phyloP scores from a whole-genome alignment of 2,888 invertebrate genomes.

The Euzophera pinguis region DNA sequence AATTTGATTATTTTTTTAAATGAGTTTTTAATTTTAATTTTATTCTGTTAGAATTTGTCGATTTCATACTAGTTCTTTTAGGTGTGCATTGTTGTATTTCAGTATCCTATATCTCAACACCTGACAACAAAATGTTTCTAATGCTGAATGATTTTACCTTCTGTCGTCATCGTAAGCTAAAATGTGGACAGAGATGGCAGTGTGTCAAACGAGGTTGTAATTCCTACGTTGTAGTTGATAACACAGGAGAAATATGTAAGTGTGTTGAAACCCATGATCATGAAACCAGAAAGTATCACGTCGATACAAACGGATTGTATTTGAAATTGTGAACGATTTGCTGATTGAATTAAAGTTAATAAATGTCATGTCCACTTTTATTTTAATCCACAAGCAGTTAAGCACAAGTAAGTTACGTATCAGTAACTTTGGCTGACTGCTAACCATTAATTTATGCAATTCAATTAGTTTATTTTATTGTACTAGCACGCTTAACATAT shows the following conservation, averaged over 20 bases:
- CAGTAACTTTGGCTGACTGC: no score
- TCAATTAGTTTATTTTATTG: no score
- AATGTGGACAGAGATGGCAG: neutral
- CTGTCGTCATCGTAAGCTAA: neutral
- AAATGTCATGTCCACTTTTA: no score
- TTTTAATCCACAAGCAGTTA: no score
- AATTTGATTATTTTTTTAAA: neutral
- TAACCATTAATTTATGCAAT: no score
- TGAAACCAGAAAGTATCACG: neutral
- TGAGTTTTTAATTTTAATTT: neutral
- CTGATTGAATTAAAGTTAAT: neutral
- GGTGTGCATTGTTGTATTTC: neutral
- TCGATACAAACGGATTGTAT: neutral
- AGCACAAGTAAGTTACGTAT: no score
- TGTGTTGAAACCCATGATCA: neutral
- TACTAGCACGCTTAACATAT: no score
- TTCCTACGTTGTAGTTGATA: neutral
- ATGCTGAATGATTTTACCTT: slow-evolving; percentile 1
- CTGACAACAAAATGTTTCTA: neutral
- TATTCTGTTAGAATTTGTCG: neutral
- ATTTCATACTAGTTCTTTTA: neutral
- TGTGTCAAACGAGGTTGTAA: neutral
- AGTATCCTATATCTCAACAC: neutral
- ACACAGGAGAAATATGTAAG: neutral
- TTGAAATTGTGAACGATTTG: neutral